These are phyloP conservation scores for Macropodus opercularis DNA, from an alignment of 2,797 vertebrate species.

Conservation along the genomic window DNA sequence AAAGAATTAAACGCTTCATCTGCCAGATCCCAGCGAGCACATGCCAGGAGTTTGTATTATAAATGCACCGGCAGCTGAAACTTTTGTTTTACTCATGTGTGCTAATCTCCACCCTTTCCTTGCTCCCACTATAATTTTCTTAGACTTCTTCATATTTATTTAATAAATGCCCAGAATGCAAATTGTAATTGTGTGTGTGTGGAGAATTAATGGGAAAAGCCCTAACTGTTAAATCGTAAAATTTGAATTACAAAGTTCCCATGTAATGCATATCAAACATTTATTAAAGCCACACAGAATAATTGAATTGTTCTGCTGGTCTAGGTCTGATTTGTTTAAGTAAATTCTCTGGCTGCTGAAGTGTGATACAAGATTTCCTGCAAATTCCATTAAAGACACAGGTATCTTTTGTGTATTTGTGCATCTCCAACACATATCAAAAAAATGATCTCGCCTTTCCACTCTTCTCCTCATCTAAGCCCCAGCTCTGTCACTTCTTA, in stretches of 20 bases:
- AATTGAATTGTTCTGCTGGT: slow-evolving; percentile 97
- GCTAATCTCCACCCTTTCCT: slow-evolving; percentile 67
- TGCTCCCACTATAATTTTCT: slow-evolving; percentile 55
- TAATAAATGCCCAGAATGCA: slow-evolving; percentile 74
- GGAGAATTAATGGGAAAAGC: slow-evolving; percentile 91
- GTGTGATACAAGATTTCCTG: slow-evolving; percentile 93
- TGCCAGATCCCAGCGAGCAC: slow-evolving; percentile 57
- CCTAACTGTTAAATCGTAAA: slow-evolving; percentile 93
- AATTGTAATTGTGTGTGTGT: slow-evolving; percentile 86
- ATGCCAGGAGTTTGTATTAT: slow-evolving; percentile 74
- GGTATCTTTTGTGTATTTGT: slow-evolving; percentile 89
- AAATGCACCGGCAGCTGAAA: slow-evolving; percentile 72
- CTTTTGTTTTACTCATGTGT: slow-evolving; percentile 68
- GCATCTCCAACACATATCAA: slow-evolving; percentile 88
- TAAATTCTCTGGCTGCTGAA: slow-evolving; percentile 92
- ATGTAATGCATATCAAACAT: slow-evolving; percentile 92
- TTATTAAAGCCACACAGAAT: slow-evolving; percentile 93
- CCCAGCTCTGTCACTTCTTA: slow-evolving; percentile 85
- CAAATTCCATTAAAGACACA: slow-evolving; percentile 93
- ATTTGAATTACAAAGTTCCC: slow-evolving; percentile 89
- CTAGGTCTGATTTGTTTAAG: slow-evolving; percentile 91
- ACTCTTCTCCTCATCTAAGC: slow-evolving; percentile 60
- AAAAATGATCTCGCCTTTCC: slow-evolving; percentile 81
- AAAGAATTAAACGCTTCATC: slow-evolving; percentile 67
- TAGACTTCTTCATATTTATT: slow-evolving; percentile 75